Evolutionary conservation across 2,113 vertebrate genomes (phyloP).

Genomic region (Larimichthys crocea): DNA sequence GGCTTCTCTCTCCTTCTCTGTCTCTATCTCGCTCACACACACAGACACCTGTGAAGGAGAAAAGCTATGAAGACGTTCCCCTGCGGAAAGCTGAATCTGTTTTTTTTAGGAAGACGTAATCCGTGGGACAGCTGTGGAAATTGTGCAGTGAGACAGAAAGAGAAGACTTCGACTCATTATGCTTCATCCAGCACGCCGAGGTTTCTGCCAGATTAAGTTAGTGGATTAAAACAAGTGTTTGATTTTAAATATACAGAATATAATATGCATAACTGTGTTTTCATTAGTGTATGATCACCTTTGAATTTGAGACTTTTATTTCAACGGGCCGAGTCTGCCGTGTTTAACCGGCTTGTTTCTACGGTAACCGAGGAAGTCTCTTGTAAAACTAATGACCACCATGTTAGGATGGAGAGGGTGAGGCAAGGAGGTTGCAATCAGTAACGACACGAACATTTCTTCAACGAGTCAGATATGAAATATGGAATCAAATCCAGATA

Average conservation of each 20-base stretch:
- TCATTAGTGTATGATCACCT: too few relatives aligned
- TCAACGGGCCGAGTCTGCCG: too few relatives aligned
- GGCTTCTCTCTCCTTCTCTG: conserved; percentile 49
- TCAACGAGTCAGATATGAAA: too few relatives aligned
- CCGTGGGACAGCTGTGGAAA: conserved; percentile 69
- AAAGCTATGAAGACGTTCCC: conserved; percentile 69
- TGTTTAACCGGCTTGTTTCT: too few relatives aligned
- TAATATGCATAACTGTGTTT: too few relatives aligned
- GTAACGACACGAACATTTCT: too few relatives aligned
- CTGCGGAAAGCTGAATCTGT: conserved; percentile 70
- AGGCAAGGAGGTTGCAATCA: too few relatives aligned
- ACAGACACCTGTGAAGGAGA: conserved; percentile 76
- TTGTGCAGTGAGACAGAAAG: conserved; percentile 62
- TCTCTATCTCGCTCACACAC: conserved; percentile 42
- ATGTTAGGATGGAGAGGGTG: too few relatives aligned
- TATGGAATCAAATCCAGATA: too few relatives aligned
- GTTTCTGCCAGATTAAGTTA: not conserved
- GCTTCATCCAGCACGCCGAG: conserved; percentile 4
- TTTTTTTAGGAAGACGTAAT: conserved; percentile 71
- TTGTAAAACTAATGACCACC: too few relatives aligned
- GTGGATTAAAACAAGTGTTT: conserved; percentile 3
- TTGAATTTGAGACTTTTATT: too few relatives aligned
- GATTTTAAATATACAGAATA: not conserved
- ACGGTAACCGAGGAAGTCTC: too few relatives aligned
- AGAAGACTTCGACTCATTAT: not conserved